Evolutionary conservation across 2,797 vertebrate genomes (phyloP), one percentile per base, ranked within the genome.

Genomic region (Austrolebias charrua): DNA sequence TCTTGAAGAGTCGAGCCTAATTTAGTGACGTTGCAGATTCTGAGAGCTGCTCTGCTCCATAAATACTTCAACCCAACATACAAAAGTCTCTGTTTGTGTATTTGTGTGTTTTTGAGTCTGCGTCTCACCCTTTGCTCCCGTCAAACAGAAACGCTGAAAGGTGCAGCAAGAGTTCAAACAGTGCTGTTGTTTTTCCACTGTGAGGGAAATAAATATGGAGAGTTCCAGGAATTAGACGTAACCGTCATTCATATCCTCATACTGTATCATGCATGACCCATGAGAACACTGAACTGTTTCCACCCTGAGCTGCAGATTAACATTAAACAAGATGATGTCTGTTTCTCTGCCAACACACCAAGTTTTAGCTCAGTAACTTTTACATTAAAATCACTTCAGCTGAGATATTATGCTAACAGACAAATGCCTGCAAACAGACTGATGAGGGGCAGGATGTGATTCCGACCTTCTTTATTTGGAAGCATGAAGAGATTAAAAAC

Each of bases 51-150:
- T 45, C 20, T 16, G n/a, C 35, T 60, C 4, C 63, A 67, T 76
- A 33, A 83, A 80, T 78, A 66, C 77, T 74, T 81, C 55, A 81
- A 46, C 68, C 33, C 14, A 20, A 42, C 45, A 66, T 40, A 62
- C 50, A 40, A 35, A 61, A 38, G 66, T 61, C 54, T 69, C 51
- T 67, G 42, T 72, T 66, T 64, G 44, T 59, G 63, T 53, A 7
- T 73, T 24, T 53, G 5, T 49, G 1, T 16, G 18, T 50, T 29
- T 48, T 33, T 35, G 46, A 19, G 11, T 31, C 29, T 55, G 11
- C 38, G 15, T 19, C 28, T 42, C 58, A 48, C 63, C 59, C 57
- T 50, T 46, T 69, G 55, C 60, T 63, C 62, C 67, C 49, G 45
- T 61, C 53, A 20, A 69, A 69, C 67, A 66, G 63, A 60, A 67